Percentiles rank a stretch among this genome's conserved stretches.
Evolutionary conservation across 2,113 vertebrate species (phyloP).

Genomic region (Eudorcas thomsonii): DNA sequence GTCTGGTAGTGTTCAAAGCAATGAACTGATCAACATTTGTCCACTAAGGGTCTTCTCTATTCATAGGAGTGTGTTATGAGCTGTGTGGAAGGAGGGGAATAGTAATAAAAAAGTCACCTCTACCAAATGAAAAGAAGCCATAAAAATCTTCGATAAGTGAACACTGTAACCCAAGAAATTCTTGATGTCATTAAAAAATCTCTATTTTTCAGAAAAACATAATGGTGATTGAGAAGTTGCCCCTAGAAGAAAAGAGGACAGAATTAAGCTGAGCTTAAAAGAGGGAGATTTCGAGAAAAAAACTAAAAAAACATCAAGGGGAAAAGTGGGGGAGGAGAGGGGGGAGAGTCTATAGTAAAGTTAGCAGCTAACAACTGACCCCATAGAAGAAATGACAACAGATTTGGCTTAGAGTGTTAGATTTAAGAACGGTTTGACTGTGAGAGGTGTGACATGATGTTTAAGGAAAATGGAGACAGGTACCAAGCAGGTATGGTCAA

Average conservation of each 20-base stretch:
- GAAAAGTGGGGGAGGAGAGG: neutral
- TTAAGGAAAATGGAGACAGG: conserved; percentile 23
- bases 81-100: neutral
- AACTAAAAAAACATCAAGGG: neutral
- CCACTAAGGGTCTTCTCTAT: neutral
- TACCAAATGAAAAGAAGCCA: neutral
- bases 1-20: neutral
- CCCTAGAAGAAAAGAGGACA: neutral
- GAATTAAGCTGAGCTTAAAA: neutral
- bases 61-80: neutral
- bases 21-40: neutral
- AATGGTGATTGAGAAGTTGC: neutral
- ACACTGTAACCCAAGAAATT: neutral
- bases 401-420: neutral
- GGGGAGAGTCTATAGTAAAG: neutral
- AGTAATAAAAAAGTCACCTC: neutral
- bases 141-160: conserved; percentile 16
- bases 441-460: neutral
- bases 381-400: neutral
- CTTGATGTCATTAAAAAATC: neutral
- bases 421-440: neutral
- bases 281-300: neutral
- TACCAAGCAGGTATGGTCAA: neutral
- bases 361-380: neutral
- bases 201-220: neutral